Percentiles rank a stretch among this genome's conserved stretches.
Evolutionary conservation across 2,113 vertebrate genomes (phyloP).

Genomic region (Eudyptes chrysolophus): DNA sequence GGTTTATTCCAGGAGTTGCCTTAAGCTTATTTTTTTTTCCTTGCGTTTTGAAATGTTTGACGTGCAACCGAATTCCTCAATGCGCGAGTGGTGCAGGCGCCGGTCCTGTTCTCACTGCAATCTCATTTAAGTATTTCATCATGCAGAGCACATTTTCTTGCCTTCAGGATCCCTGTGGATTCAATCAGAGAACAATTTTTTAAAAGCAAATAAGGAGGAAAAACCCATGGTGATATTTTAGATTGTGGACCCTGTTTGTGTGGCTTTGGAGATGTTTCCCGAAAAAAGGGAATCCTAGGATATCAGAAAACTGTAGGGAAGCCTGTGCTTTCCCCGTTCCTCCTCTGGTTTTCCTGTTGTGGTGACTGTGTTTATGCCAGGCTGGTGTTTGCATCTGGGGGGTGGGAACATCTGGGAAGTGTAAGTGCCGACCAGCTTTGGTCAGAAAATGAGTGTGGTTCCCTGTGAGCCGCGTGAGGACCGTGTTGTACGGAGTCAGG

Average conservation of each 20-base stretch:
- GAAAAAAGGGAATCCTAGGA: background rate
- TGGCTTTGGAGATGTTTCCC: constrained; percentile 7
- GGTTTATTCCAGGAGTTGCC: constrained; percentile 60
- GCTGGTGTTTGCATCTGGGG: constrained; percentile 11
- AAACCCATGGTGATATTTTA: background rate
- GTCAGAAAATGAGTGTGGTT: background rate
- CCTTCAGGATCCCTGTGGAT: constrained; percentile 31
- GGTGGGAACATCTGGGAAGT: background rate
- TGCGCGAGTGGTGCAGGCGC: background rate
- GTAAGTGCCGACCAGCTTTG: background rate
- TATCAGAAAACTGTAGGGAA: background rate
- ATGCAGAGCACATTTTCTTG: constrained; percentile 7
- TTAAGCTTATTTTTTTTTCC: constrained; percentile 18
- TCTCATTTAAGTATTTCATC: constrained; percentile 1
- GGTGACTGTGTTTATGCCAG: background rate
- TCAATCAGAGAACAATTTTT: constrained; percentile 63
- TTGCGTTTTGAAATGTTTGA: constrained; percentile 44
- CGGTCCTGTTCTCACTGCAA: background rate
- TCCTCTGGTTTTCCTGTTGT: background rate
- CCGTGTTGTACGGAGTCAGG: background rate
- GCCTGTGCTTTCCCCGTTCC: background rate
- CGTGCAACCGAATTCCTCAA: background rate
- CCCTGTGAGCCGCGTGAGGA: background rate
- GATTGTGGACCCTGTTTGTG: constrained; percentile 1
- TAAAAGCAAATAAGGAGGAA: constrained; percentile 33